Conservation (phyloP, 2,113 vertebrate genomes). For the Ciconia maguari region DNA sequence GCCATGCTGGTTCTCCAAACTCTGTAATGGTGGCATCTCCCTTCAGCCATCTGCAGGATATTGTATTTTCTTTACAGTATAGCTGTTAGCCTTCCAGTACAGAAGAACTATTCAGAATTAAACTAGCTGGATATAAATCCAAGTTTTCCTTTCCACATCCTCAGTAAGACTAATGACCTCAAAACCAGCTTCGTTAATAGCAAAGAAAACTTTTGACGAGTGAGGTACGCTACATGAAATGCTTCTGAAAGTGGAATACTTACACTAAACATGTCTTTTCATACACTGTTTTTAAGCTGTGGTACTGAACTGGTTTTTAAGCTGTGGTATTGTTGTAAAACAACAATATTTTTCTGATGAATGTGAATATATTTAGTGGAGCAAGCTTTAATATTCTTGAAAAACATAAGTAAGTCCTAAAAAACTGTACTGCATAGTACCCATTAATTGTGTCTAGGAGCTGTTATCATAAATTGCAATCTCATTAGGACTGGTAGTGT, state of each 20-base stretch:
- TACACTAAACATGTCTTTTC: neutral
- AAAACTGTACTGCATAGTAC: neutral
- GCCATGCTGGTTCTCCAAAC: constrained; percentile 15
- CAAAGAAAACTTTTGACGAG: neutral
- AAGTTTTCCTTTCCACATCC: neutral
- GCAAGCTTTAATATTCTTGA: neutral
- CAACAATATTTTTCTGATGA: neutral
- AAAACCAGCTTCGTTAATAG: neutral
- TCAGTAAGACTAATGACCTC: neutral
- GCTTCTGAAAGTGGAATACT: neutral
- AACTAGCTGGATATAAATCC: neutral
- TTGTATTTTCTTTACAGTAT: constrained; percentile 48
- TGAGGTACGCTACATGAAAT: neutral
- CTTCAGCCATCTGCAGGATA: neutral
- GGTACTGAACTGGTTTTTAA: neutral
- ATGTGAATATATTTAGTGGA: neutral
- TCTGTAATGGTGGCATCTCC: neutral
- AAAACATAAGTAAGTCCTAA: neutral
- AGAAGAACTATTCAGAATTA: constrained; percentile 6
- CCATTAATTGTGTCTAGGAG: neutral
- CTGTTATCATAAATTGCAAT: neutral
- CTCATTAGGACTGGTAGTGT: neutral
- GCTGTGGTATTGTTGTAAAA: neutral
- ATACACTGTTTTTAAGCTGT: neutral
- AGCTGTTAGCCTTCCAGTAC: neutral